Evolutionary conservation across 92 coral and sea anemone species (phyloP).

Genomic region (Blastomussa wellsi): DNA sequence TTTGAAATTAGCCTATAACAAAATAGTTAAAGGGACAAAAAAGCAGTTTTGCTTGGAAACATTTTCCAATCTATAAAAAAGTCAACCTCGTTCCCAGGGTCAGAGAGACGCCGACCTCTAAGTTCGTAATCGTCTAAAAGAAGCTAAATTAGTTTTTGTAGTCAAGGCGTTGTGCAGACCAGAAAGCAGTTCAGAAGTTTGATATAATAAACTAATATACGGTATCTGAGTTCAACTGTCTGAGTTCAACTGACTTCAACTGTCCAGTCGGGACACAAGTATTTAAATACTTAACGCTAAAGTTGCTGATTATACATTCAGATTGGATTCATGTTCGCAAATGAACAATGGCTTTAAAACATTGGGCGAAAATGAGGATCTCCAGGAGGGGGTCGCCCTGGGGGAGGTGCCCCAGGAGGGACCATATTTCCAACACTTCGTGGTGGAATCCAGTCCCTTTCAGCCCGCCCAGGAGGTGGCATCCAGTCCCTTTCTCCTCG

Average conservation of each 20-base stretch:
- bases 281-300: neutral
- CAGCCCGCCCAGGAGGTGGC: conserved; percentile 86
- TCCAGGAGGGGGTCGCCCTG: conserved; percentile 79
- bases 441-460: conserved; percentile 93
- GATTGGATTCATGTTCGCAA: neutral
- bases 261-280: neutral
- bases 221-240: neutral
- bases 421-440: conserved; percentile 63
- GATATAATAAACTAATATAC: neutral
- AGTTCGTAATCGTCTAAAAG: too few relatives aligned
- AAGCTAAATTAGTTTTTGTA: neutral
- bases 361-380: conserved; percentile 87
- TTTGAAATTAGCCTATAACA: neutral
- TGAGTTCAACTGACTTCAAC: too few relatives aligned
- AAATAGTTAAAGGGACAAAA: neutral
- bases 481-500: conserved; percentile 96
- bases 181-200: neutral
- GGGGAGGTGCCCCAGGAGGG: conserved; percentile 73
- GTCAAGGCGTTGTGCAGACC: neutral
- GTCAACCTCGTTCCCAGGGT: too few relatives aligned
- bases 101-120: too few relatives aligned
- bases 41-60: neutral
- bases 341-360: conserved; percentile 41
- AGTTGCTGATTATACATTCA: neutral
- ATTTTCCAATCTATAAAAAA: neutral